Percentiles rank a stretch among this genome's conserved stretches.
phyloP scores from a whole-genome alignment of 2,797 vertebrate species.

The Coregonus sp. region DNA sequence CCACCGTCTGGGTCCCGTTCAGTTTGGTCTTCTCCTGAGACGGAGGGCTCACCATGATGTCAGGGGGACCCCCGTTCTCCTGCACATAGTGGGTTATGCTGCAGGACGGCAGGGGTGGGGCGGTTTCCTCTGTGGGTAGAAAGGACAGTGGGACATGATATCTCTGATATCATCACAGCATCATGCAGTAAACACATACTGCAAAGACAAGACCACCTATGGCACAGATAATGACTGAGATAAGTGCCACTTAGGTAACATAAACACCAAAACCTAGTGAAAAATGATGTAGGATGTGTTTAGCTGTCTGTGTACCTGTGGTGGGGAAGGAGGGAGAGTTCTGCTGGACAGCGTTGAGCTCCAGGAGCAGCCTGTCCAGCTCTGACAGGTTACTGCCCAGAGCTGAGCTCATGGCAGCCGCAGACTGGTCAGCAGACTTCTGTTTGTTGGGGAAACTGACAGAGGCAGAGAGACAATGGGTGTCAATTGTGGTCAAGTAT shows the following conservation, averaged over 20 bases:
- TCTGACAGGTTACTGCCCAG: slow-evolving; percentile 95
- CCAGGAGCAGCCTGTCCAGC: slow-evolving; percentile 92
- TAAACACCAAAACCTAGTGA: not conserved
- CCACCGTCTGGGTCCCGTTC: slow-evolving; percentile 80
- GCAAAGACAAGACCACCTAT: not conserved
- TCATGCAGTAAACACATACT: not conserved
- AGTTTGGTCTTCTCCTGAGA: slow-evolving; percentile 86
- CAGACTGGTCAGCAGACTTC: slow-evolving; percentile 87
- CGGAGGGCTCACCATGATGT: slow-evolving; percentile 73
- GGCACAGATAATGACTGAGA: no score
- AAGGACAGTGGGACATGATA: slow-evolving; percentile 9
- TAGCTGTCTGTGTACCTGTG: slow-evolving; percentile 74
- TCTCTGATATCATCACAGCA: not conserved
- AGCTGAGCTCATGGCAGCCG: slow-evolving; percentile 86
- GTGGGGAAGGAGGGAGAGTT: slow-evolving; percentile 82
- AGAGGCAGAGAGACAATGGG: not conserved
- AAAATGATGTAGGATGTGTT: not conserved
- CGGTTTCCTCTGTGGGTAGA: slow-evolving; percentile 72
- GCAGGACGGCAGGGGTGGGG: slow-evolving; percentile 75
- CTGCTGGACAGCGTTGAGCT: slow-evolving; percentile 94
- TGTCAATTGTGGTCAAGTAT: not conserved
- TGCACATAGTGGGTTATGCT: slow-evolving; percentile 84
- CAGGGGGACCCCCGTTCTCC: slow-evolving; percentile 79
- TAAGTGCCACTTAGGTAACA: not conserved
- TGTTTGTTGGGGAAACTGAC: slow-evolving; percentile 95